Base-by-base conservation (phyloP, 2,113 vertebrate species). In the Terrapene triunguis region DNA sequence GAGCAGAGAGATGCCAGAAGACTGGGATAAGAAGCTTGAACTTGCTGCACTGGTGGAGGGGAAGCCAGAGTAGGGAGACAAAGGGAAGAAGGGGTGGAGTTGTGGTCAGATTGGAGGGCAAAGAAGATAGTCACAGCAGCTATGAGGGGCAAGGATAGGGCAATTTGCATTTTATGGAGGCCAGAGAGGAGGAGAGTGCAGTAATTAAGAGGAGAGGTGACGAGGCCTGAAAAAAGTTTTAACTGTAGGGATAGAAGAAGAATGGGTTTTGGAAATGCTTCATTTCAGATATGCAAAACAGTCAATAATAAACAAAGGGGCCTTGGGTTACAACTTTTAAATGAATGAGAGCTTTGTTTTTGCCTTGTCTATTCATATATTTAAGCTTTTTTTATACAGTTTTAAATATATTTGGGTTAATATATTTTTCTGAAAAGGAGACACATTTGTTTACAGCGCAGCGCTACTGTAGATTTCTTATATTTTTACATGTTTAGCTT, bases 321-420 rank as follows among this genome's bases (percentile, higher is more conserved):
- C 84, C 22, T 97, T 97, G 85, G 94, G 90, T 91, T 96, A 94
- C 97, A 92, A 53, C 95, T 97, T 94, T 89, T 53, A 72, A 80
- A 96, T 85, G 96, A 98, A 97, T 96, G 94, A 88, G 80, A 57
- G 80, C 96, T 97, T 97, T 98, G 97, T 98, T 97, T 93, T 94
- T 90, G 65, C 88, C 93, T 96, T 59, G 90, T 96, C 91, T 96
- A 95, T 87, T 97, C 95, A 95, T 93, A 91, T 95, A 96, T 96
- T 80, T 89, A 76, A 96, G 50, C 50, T 50, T 96, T 80, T 94
- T 97, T 22, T 89, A 94, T 97, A 91, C 90, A 42, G 92, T 97
- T 97, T 97, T 51, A 95, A 88, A 92, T 81, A 88, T 74, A 87
- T 96, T 97, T 96, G n/a, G 19, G 9, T 32, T 32, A 38, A 72